These are phyloP conservation scores for Homalodisca vitripennis DNA, from an alignment of 1,140 invertebrate species.

Conservation along the genomic window DNA sequence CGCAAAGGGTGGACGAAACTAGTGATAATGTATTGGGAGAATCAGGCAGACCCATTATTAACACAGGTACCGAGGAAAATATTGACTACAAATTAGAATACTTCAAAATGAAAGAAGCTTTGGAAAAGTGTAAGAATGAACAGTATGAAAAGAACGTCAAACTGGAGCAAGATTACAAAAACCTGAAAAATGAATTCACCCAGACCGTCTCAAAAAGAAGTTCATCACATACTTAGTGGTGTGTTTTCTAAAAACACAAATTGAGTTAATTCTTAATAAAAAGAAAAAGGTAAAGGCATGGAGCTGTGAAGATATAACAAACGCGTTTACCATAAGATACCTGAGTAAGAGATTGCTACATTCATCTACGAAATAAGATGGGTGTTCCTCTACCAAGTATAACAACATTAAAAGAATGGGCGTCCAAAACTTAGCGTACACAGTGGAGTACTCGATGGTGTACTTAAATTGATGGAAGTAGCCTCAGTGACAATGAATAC, in stretches of 20 bases:
- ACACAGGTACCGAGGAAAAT: too few relatives aligned
- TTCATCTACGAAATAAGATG: neutral
- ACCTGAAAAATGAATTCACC: too few relatives aligned
- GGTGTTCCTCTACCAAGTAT: conserved; percentile 11
- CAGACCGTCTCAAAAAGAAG: too few relatives aligned
- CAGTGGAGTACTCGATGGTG: neutral
- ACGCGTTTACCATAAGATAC: conserved; percentile 2
- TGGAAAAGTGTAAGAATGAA: too few relatives aligned
- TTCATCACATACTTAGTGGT: neutral
- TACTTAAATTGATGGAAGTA: neutral
- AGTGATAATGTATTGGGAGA: too few relatives aligned
- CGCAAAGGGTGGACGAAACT: too few relatives aligned
- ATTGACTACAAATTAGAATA: too few relatives aligned
- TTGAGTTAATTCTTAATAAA: neutral
- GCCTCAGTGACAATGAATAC: conserved; percentile 23
- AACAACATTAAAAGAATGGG: conserved; percentile 4
- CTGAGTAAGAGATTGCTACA: conserved; percentile 4
- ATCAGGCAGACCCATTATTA: too few relatives aligned
- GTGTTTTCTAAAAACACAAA: neutral
- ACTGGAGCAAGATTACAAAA: too few relatives aligned
- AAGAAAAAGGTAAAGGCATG: neutral
- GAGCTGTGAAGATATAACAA: conserved; percentile 2
- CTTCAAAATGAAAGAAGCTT: too few relatives aligned
- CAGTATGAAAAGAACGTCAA: too few relatives aligned
- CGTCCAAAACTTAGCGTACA: neutral